These are phyloP conservation scores for Patiria pectinifera DNA, from an alignment of 53 echinoderm and acorn worm species.

Conservation along the genomic window DNA sequence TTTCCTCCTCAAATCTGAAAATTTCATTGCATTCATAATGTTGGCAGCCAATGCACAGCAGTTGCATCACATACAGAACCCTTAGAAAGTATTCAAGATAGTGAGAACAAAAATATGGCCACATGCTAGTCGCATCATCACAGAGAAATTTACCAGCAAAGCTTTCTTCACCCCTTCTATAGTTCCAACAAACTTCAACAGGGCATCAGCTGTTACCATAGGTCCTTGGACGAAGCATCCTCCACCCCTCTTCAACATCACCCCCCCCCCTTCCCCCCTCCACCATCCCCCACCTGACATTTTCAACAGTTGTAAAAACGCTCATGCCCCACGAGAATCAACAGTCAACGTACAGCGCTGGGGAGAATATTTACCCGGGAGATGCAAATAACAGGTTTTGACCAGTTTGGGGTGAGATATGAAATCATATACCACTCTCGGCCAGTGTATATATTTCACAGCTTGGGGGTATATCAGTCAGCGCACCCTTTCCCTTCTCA, in stretches of 20 bases:
- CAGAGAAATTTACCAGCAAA: constrained; percentile 15
- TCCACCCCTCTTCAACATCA: background rate
- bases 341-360: background rate
- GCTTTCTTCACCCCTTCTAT: background rate
- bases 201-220: constrained; percentile 43
- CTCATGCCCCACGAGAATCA: constrained; percentile 11
- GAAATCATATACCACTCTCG: constrained; percentile 22
- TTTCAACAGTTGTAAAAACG: constrained; percentile 34
- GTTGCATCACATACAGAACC: background rate
- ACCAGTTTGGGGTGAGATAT: background rate
- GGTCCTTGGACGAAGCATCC: background rate
- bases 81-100: background rate
- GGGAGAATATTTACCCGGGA: background rate
- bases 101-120: background rate
- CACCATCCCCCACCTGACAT: constrained; percentile 46
- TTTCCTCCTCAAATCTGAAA: too few species aligned
- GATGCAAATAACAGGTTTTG: background rate
- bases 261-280: background rate
- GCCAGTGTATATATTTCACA: constrained; percentile 33
- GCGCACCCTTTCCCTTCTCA: constrained; percentile 15
- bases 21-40: too few species aligned
- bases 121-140: constrained; percentile 38
- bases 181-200: constrained; percentile 45
- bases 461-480: constrained; percentile 17
- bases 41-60: too few species aligned